phyloP scores from a whole-genome alignment of 2,888 invertebrate species.

The Xylophagus ater region DNA sequence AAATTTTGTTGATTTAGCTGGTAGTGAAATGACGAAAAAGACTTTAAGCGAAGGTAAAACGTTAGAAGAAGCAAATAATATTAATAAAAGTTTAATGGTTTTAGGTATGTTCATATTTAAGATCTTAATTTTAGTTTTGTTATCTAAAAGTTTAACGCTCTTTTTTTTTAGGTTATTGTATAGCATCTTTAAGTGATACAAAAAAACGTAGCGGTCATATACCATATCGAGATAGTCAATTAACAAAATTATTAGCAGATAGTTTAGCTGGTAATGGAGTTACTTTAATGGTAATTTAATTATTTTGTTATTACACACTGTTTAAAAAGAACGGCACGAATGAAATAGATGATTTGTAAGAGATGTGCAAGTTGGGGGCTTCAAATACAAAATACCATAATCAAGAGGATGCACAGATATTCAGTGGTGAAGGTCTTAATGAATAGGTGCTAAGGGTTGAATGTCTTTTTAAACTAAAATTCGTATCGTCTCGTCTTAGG shows the following conservation, averaged over 20 bases:
- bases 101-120: conserved; percentile 49
- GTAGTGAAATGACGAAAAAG: conserved; percentile 93
- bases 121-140: background rate
- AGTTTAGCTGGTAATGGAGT: conserved; percentile 90
- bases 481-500: no score
- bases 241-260: conserved; percentile 86
- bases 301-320: no score
- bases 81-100: conserved; percentile 91
- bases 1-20: conserved; percentile 91
- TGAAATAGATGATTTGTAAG: no score
- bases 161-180: conserved; percentile 68
- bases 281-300: conserved; percentile 69
- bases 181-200: conserved; percentile 77
- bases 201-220: conserved; percentile 75
- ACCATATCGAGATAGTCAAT: conserved; percentile 86
- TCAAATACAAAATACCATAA: no score
- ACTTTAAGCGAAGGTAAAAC: conserved; percentile 80
- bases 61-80: conserved; percentile 88
- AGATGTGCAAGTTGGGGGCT: no score
- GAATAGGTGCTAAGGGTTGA: no score
- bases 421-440: no score
- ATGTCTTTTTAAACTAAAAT: no score
- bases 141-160: background rate
- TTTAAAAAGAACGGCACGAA: no score
- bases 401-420: no score